Conservation (phyloP, 2,797 vertebrate species). For the Sebastes minor region DNA sequence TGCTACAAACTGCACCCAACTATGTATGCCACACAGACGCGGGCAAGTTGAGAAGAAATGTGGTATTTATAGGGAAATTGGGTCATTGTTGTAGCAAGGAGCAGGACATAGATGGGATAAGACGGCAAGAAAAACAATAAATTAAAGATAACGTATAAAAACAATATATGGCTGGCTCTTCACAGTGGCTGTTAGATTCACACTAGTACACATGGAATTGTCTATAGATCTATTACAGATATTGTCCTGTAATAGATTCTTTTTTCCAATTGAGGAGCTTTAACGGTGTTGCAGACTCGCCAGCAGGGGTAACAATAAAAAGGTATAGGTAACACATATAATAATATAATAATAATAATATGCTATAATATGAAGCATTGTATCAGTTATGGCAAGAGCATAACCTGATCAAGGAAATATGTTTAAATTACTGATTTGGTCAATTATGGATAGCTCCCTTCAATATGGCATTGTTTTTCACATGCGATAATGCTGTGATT, state of each 20-base stretch:
- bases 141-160: slow-evolving; percentile 15
- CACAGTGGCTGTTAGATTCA: not conserved
- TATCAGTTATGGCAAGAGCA: not conserved
- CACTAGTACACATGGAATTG: not conserved
- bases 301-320: not conserved
- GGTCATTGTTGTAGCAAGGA: slow-evolving; percentile 15
- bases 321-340: not conserved
- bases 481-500: not conserved
- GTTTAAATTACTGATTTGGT: not conserved
- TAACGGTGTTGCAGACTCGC: not conserved
- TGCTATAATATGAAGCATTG: not conserved
- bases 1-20: slow-evolving; percentile 38
- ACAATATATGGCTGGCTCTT: not conserved
- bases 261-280: not conserved
- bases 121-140: not conserved
- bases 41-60: slow-evolving; percentile 4
- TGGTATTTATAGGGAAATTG: slow-evolving; percentile 35
- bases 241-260: not conserved
- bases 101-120: not conserved
- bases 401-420: not conserved
- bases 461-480: not conserved
- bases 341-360: too few species aligned
- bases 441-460: not conserved
- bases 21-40: slow-evolving; percentile 29
- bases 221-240: not conserved